A percentile compares a stretch with the other conserved stretches of the same genome.
Conservation (phyloP, 2,113 vertebrate species). For the Mesembrinibis cayennensis region DNA sequence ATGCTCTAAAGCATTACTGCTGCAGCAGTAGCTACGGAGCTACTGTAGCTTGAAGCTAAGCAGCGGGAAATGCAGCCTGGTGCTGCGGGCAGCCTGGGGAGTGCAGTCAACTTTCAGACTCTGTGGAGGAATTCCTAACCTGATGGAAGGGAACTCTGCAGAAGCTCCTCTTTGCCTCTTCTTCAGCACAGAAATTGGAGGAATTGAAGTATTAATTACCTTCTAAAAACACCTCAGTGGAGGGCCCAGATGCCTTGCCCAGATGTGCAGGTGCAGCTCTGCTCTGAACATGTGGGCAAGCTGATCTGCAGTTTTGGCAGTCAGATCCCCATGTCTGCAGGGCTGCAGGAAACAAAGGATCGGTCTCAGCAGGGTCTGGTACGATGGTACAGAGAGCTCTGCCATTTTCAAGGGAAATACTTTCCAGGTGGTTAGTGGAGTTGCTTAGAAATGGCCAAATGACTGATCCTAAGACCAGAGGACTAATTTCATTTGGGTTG, state of each 20-base stretch:
- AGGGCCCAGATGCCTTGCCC: not conserved
- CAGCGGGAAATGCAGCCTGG: not conserved
- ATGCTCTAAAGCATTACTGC: not conserved
- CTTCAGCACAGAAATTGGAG: not conserved
- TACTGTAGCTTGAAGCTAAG: not conserved
- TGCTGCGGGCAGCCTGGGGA: not conserved
- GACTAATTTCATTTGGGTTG: not conserved
- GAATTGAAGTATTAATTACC: not conserved
- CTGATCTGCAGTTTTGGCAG: not conserved
- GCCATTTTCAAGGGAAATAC: not conserved
- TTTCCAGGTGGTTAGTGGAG: not conserved
- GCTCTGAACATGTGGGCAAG: not conserved
- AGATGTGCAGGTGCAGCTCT: not conserved
- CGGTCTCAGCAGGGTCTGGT: not conserved
- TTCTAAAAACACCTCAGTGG: not conserved
- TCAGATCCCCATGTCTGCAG: not conserved
- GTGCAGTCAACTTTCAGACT: not conserved
- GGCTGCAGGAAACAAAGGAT: not conserved
- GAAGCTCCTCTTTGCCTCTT: not conserved
- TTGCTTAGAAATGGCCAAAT: not conserved
- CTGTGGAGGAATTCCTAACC: not conserved
- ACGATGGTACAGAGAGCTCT: not conserved
- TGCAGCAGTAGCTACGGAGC: not conserved
- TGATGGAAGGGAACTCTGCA: not conserved
- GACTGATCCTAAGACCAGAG: not conserved